Percentiles rank a stretch among this genome's conserved stretches.
Evolutionary conservation across 2,888 invertebrate genomes (phyloP).

Genomic region (Ditylenchus weischeri): DNA sequence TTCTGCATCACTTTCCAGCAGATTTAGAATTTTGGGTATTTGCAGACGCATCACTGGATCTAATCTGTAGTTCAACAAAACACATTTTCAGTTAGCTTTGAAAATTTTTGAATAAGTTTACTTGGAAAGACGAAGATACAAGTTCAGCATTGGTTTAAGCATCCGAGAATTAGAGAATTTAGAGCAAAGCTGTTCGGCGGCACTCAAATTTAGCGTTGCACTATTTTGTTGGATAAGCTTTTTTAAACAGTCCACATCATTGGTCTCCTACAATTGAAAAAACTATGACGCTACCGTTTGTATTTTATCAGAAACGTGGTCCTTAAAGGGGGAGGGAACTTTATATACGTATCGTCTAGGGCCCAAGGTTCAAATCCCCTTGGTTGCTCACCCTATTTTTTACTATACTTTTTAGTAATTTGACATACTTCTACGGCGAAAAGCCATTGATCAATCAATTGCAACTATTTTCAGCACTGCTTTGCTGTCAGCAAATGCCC

Average conservation of each 20-base stretch:
- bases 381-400: no score
- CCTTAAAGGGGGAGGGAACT: background rate
- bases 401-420: no score
- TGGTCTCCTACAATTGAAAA: background rate
- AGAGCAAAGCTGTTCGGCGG: background rate
- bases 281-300: no score
- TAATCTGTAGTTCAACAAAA: background rate
- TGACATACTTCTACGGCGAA: no score
- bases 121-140: background rate
- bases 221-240: background rate
- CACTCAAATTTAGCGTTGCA: background rate
- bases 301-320: background rate
- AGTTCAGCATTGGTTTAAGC: constrained; percentile 1
- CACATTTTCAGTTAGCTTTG: background rate
- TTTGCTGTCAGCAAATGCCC: no score
- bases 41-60: background rate
- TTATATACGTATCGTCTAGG: no score
- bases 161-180: background rate
- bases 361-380: no score
- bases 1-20: background rate
- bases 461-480: no score
- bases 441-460: no score
- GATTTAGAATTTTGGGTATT: background rate
- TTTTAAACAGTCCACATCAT: background rate
- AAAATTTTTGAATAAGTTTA: background rate